Base-by-base conservation (phyloP, 2,888 invertebrate species). In the Lasioglossum morio region DNA sequence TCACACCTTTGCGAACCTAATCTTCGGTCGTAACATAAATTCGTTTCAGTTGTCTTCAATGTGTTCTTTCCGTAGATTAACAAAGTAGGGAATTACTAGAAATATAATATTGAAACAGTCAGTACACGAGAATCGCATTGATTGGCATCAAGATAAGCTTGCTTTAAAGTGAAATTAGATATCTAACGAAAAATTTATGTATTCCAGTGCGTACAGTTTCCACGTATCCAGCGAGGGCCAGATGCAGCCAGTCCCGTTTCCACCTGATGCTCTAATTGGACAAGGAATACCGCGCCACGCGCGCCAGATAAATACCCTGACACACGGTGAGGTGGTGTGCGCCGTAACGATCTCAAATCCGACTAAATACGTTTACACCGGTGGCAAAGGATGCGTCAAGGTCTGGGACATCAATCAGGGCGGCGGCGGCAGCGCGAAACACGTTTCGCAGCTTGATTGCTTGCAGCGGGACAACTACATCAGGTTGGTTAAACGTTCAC, bases 361-460 rank as follows among this genome's bases (percentile, higher is more conserved):
- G 82, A 97, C 98, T 86, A 97, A 98, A 91, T 98, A 98, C 95
- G 98, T 99, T n/a, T 99, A 99, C 96, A 99, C 99, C 0, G 99
- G 99, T 37, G 99, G 99, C 88, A 99, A 99, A 96, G 98, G 98
- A 81, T 98, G 99, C 96, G 99, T 99, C 91, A 99, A 99, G 96
- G 98, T 99, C 85, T 99, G 99, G 99, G 99, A 99, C 96, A 98
- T 99, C 95, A 98, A 98, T 95, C 98, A 98, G 94, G 98, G 98
- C 46, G 97, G 97, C 87, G 96, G 96, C 89, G 97, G 97, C 87
- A 97, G 96, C 91, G 98, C 98, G 95, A 98, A 97, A 92, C 98
- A 98, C 78, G 98, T 99, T 87, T 98, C 98, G 87, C 98, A 98
- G 95, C 96, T 99, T 90, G 98, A 99, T 95, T 99, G 99, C 95